These are phyloP conservation scores for Trachythela sp. DNA, from an alignment of 64 coral and sea anemone genomes.

Conservation along the genomic window DNA sequence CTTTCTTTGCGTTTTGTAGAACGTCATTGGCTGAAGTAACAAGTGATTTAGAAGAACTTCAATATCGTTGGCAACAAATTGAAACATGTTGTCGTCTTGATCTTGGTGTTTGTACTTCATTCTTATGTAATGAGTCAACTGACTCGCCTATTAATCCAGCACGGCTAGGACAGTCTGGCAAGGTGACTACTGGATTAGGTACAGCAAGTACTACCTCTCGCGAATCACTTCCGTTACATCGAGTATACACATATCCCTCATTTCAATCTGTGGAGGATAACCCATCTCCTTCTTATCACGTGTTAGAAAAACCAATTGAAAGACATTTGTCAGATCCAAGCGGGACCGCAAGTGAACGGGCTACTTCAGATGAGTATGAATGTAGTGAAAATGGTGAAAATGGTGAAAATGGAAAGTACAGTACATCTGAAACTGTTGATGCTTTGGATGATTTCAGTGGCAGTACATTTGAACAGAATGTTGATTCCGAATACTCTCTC, in stretches of 20 bases:
- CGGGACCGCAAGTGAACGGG: neutral
- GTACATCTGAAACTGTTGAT: neutral
- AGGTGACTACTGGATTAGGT: neutral
- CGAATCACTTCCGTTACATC: neutral
- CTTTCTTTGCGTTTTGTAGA: neutral
- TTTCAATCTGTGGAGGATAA: neutral
- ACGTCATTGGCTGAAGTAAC: conserved; percentile 7
- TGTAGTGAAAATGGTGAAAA: neutral
- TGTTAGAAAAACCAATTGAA: neutral
- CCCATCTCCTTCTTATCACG: neutral
- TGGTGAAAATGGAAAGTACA: neutral
- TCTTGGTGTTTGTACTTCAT: conserved; percentile 16
- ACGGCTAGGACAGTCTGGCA: neutral
- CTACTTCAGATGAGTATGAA: neutral
- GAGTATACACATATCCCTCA: conserved; percentile 8
- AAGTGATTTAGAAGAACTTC: conserved; percentile 22
- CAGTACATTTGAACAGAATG: neutral
- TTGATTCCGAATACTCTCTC: neutral
- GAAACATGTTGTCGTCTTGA: conserved; percentile 24
- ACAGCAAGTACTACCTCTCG: neutral
- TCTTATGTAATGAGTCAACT: neutral
- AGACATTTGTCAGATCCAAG: neutral
- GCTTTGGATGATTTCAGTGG: neutral
- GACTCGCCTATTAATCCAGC: neutral
- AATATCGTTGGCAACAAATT: conserved; percentile 11